These are phyloP conservation scores for Rallus crepitans DNA, from an alignment of 2,797 vertebrate genomes.

Conservation along the genomic window DNA sequence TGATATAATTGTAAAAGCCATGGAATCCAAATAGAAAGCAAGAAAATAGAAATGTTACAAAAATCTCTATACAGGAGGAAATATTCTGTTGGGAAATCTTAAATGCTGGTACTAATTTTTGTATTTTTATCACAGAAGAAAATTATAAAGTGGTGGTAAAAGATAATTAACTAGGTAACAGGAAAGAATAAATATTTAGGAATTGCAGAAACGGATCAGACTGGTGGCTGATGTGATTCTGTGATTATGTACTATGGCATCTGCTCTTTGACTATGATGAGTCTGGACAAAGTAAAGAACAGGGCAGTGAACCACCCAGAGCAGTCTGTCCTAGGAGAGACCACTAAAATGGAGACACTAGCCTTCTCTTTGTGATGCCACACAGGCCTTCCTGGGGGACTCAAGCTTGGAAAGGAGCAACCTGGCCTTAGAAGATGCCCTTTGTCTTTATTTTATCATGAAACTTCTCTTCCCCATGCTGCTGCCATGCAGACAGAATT, in stretches of 20 bases:
- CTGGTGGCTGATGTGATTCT: neutral
- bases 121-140: constrained; percentile 6
- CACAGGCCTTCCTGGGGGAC: neutral
- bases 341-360: neutral
- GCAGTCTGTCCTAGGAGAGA: neutral
- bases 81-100: neutral
- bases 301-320: neutral
- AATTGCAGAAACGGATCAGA: neutral
- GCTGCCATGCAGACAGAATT: neutral
- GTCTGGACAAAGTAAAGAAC: neutral
- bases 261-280: neutral
- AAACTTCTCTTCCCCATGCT: neutral
- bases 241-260: neutral
- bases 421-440: neutral
- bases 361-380: neutral
- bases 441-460: neutral
- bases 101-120: neutral
- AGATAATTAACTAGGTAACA: neutral
- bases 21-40: neutral
- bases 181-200: neutral
- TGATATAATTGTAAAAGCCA: neutral
- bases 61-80: neutral
- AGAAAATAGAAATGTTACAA: neutral
- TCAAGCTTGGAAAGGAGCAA: neutral
- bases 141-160: neutral